phyloP scores from a whole-genome alignment of 2,113 vertebrate genomes.

The Mixornis gularis region DNA sequence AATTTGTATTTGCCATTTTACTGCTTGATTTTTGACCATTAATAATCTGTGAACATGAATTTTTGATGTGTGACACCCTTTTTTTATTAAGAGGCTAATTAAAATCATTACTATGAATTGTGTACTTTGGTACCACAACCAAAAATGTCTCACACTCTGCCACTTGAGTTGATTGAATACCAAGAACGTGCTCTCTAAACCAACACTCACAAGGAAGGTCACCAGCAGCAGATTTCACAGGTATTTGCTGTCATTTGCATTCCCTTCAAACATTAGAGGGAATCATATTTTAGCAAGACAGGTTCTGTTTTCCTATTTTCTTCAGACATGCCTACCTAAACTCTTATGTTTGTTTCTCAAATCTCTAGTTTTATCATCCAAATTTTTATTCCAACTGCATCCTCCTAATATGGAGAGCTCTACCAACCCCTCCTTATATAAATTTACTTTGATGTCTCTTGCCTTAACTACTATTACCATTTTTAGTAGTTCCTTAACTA shows the following conservation, averaged over 20 bases:
- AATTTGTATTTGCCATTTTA: neutral
- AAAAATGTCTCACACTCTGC: neutral
- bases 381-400: neutral
- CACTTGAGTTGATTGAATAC: neutral
- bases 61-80: neutral
- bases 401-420: neutral
- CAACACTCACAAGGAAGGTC: neutral
- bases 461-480: neutral
- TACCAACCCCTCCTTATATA: neutral
- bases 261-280: neutral
- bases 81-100: neutral
- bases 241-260: neutral
- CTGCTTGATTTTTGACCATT: neutral
- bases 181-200: neutral
- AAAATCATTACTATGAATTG: neutral
- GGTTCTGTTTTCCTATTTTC: neutral
- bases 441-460: neutral
- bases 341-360: neutral
- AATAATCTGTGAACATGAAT: neutral
- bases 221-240: neutral
- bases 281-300: neutral
- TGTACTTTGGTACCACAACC: neutral
- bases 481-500: neutral
- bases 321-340: neutral
- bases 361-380: neutral